Evolutionary conservation across 1,140 invertebrate genomes (phyloP).

Genomic region (Zaprionus ornatus): DNA sequence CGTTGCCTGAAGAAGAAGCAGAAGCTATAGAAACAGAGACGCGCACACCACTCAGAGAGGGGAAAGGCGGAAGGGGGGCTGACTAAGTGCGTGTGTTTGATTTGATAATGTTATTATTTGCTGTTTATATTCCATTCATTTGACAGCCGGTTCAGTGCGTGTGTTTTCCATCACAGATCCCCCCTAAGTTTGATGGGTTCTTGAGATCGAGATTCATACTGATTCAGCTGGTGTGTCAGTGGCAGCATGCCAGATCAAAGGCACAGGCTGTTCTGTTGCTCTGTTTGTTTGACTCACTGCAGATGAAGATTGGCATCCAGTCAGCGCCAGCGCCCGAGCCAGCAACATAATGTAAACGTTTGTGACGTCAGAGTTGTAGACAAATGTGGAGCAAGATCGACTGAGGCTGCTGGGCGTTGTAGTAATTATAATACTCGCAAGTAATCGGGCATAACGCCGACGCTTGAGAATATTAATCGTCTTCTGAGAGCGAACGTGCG

Average conservation of each 20-base stretch:
- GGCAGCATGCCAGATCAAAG: slow-evolving; percentile 66
- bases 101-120: slow-evolving; percentile 78
- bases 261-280: slow-evolving; percentile 43
- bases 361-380: slow-evolving; percentile 52
- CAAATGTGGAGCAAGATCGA: slow-evolving; percentile 63
- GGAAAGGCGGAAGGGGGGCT: background rate
- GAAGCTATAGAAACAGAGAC: slow-evolving; percentile 2
- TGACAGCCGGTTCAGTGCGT: slow-evolving; percentile 44
- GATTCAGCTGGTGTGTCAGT: slow-evolving; percentile 54
- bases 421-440: slow-evolving; percentile 41
- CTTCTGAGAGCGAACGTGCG: slow-evolving; percentile 22
- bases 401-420: slow-evolving; percentile 21
- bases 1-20: slow-evolving; percentile 50
- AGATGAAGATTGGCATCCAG: background rate
- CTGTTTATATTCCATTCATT: slow-evolving; percentile 66
- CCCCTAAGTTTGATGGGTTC: background rate
- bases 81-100: slow-evolving; percentile 52
- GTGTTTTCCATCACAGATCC: slow-evolving; percentile 47
- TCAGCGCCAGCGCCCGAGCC: background rate
- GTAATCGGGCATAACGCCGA: slow-evolving; percentile 47
- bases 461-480: slow-evolving; percentile 56
- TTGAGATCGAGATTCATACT: background rate
- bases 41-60: background rate
- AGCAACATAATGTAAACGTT: slow-evolving; percentile 57
- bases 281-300: slow-evolving; percentile 23